Conservation (phyloP, 2,888 invertebrate species). For the Eilema sororculum region DNA sequence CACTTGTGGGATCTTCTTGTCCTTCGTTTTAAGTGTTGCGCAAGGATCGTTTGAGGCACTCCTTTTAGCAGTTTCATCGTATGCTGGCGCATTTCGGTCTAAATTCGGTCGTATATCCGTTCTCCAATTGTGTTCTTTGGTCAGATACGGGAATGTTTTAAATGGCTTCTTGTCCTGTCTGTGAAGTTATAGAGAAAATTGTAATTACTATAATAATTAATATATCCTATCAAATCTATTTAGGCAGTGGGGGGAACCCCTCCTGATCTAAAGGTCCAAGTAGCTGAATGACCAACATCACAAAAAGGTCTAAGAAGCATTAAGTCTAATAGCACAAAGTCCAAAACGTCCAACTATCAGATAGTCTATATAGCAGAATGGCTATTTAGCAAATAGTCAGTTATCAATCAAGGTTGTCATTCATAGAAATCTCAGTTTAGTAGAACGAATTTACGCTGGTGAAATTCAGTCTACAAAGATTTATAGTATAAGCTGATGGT, state of each 20-base stretch:
- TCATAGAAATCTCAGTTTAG: too few species aligned
- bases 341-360: too few species aligned
- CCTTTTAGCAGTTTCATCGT: slow-evolving; percentile 19
- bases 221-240: not conserved
- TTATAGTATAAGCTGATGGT: too few species aligned
- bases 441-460: not conserved
- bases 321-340: too few species aligned
- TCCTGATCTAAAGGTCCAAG: too few species aligned
- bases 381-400: too few species aligned
- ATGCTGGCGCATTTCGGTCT: slow-evolving; percentile 13
- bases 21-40: slow-evolving; percentile 9
- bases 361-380: too few species aligned
- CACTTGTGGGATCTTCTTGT: slow-evolving; percentile 29
- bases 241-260: not conserved
- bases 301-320: too few species aligned
- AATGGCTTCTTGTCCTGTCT: slow-evolving; percentile 49
- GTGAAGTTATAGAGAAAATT: slow-evolving; percentile 22
- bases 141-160: slow-evolving; percentile 35
- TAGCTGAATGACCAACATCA: too few species aligned
- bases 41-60: slow-evolving; percentile 14
- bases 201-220: not conserved
- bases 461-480: not conserved
- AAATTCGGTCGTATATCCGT: slow-evolving; percentile 30
- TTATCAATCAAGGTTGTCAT: too few species aligned
- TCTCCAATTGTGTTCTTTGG: slow-evolving; percentile 41